Base-by-base conservation (phyloP, 2,888 invertebrate species). In the Platycheirus rosarum region DNA sequence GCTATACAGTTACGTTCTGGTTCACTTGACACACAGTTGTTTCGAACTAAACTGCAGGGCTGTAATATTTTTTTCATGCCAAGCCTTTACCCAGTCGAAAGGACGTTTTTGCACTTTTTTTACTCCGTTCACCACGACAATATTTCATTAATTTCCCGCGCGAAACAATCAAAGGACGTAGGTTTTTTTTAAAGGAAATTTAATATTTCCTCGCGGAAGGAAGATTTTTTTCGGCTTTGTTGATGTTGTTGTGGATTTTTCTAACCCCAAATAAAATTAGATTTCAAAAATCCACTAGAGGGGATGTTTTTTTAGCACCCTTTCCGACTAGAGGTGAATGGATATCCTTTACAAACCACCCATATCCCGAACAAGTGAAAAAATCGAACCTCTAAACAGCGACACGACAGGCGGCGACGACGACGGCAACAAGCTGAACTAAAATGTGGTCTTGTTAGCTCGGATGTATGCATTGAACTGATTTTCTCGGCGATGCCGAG, bases 381-480 rank as follows among this genome's bases (percentile, higher is more conserved):
- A 37, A n/a, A 48, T 9, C 29, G 14, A 57, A 40, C 40, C 13
- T 42, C 32, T 9, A 23, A 65, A 42, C 23, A 37, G 32, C 55
- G 37, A 37, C 16, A 5, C 3, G 7, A n/a, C 37, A 32, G 1
- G 8, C 51, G 42, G 35, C 35, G 44, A 9, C 37, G 55, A 37
- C 20, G 29, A 26, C 23, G 11, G 11, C n/a, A n/a, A 48, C 8
- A 46, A 26, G 32, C n/a, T 26, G 60, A 63, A 57, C n/a, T 40
- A 40, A 40, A 23, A 23, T 13, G 23, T 14, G 37, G 55, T 66
- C 70, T 71, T 53, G 18, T 53, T 35, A 46, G 68, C 63, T 77
- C 68, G 77, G 68, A 68, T 49, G 82, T 77, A 63, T 82, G 68
- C 71, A 77, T 68, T 77, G 55, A 77, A 82, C 82, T 82, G 82